These are phyloP conservation scores for Xylota segnis DNA, from an alignment of 2,888 invertebrate genomes.

Conservation along the genomic window DNA sequence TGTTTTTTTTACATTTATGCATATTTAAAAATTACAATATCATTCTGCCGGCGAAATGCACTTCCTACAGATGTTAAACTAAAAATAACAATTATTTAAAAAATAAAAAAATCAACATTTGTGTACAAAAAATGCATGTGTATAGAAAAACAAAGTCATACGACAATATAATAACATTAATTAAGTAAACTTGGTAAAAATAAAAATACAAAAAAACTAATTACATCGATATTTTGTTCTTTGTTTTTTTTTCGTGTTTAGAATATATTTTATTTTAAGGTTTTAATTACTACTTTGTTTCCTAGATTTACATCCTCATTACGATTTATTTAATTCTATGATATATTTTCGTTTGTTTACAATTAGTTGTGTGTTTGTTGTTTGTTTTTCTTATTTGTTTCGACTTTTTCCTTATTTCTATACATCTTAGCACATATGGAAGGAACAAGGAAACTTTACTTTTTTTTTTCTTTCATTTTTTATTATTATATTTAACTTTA, in stretches of 20 bases:
- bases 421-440: slow-evolving; percentile 72
- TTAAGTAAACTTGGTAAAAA: slow-evolving; percentile 63
- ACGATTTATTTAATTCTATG: slow-evolving; percentile 68
- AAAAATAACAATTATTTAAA: slow-evolving; percentile 60
- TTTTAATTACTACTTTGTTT: slow-evolving; percentile 32
- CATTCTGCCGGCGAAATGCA: slow-evolving; percentile 22
- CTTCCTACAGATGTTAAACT: slow-evolving; percentile 13
- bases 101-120: slow-evolving; percentile 37
- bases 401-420: slow-evolving; percentile 38
- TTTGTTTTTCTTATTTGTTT: slow-evolving; percentile 18
- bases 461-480: slow-evolving; percentile 24
- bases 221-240: slow-evolving; percentile 23
- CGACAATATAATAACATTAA: slow-evolving; percentile 64
- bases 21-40: slow-evolving; percentile 25
- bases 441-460: slow-evolving; percentile 74
- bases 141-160: slow-evolving; percentile 18
- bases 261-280: slow-evolving; percentile 29
- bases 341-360: slow-evolving; percentile 66
- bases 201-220: slow-evolving; percentile 17
- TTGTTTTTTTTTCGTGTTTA: slow-evolving; percentile 36
- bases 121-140: slow-evolving; percentile 56
- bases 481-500: slow-evolving; percentile 24
- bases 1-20: background rate
- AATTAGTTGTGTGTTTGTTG: slow-evolving; percentile 46
- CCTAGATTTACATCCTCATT: slow-evolving; percentile 36